phyloP scores from a whole-genome alignment of 2,113 vertebrate species.

The Hystrix cristata region DNA sequence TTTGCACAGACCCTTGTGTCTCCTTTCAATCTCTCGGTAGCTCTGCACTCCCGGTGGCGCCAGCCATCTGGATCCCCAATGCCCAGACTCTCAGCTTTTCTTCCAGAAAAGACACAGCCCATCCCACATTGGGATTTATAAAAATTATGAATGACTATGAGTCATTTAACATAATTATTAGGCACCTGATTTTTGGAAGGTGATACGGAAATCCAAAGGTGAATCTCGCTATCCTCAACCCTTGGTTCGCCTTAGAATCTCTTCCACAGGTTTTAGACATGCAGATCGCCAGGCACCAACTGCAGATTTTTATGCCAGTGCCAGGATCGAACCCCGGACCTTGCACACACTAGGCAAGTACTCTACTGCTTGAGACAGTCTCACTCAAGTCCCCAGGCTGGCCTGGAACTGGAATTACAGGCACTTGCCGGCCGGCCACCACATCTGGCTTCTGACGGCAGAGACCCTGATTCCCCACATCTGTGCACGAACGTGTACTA shows the following conservation, averaged over 20 bases:
- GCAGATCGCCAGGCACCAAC: background rate
- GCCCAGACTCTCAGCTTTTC: background rate
- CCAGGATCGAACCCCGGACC: background rate
- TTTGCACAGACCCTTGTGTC: background rate
- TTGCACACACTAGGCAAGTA: background rate
- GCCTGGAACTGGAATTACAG: background rate
- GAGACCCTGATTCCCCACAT: background rate
- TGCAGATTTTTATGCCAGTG: background rate
- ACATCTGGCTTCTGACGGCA: background rate
- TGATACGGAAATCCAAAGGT: background rate
- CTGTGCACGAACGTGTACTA: background rate
- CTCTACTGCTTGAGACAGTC: background rate
- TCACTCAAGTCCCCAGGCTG: background rate
- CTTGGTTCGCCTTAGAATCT: background rate
- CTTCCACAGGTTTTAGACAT: background rate
- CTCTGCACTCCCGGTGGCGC: background rate
- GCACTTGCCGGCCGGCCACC: background rate
- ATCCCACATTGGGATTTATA: slow-evolving; percentile 26
- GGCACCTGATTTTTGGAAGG: background rate
- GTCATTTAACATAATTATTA: slow-evolving; percentile 27
- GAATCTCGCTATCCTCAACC: background rate
- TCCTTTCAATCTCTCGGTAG: background rate
- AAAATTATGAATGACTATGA: slow-evolving; percentile 12
- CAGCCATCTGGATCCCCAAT: background rate
- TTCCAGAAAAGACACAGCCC: background rate